These are phyloP conservation scores for Macroteleia sp. DNA, from an alignment of 2,888 invertebrate genomes.

Conservation along the genomic window DNA sequence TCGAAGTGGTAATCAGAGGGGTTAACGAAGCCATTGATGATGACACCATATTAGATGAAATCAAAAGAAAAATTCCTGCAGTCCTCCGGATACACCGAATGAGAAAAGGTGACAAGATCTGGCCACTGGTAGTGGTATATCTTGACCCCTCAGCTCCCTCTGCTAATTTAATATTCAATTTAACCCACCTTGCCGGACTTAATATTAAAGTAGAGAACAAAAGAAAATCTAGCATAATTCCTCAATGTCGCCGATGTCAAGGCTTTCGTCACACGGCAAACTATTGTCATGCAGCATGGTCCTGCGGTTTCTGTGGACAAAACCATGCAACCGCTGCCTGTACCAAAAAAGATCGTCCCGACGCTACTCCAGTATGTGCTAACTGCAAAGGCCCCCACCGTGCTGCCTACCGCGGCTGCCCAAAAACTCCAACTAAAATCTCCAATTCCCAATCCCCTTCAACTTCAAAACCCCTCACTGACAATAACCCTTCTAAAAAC, in stretches of 20 bases:
- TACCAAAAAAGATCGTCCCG: background rate
- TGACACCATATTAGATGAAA: too few relatives aligned
- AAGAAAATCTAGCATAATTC: too few relatives aligned
- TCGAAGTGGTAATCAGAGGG: too few relatives aligned
- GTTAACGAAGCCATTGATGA: background rate
- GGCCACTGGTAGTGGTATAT: slow-evolving; percentile 4
- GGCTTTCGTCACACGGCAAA: too few relatives aligned
- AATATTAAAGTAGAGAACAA: too few relatives aligned
- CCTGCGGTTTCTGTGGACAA: slow-evolving; percentile 18
- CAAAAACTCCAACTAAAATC: background rate
- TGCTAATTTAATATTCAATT: too few relatives aligned
- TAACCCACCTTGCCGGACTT: too few relatives aligned
- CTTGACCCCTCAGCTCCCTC: background rate
- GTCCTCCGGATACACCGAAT: slow-evolving; percentile 6
- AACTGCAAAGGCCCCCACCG: slow-evolving; percentile 27
- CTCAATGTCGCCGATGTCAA: slow-evolving; percentile 11
- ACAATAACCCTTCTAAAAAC: too few relatives aligned
- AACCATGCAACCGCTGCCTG: slow-evolving; percentile 4
- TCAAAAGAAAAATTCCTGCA: too few relatives aligned
- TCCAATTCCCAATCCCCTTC: too few relatives aligned
- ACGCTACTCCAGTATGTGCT: slow-evolving; percentile 6
- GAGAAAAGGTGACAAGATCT: slow-evolving; percentile 6
- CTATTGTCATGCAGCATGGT: too few relatives aligned
- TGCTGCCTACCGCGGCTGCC: background rate
- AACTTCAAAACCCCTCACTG: too few relatives aligned